These are phyloP conservation scores for Menidia beryllina DNA, from an alignment of 2,113 vertebrate species.

Conservation along the genomic window DNA sequence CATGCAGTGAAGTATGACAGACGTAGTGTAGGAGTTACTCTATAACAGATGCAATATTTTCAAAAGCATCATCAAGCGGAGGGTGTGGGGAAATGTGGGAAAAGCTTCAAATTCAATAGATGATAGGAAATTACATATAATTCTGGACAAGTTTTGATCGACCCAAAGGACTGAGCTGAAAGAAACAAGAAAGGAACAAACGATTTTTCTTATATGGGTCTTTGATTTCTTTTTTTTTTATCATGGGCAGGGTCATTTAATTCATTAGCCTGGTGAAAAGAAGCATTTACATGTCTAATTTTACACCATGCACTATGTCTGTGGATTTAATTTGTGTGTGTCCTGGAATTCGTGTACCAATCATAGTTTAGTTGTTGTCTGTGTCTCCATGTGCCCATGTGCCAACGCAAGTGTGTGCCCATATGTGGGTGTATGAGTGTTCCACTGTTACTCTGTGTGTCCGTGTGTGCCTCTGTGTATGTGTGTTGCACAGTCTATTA, in stretches of 20 bases:
- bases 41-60: neutral
- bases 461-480: slow-evolving; percentile 37
- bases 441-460: slow-evolving; percentile 48
- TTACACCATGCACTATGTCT: slow-evolving; percentile 45
- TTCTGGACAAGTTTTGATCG: slow-evolving; percentile 4
- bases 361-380: slow-evolving; percentile 63
- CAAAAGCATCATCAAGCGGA: neutral
- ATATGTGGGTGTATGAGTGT: slow-evolving; percentile 63
- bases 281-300: slow-evolving; percentile 49
- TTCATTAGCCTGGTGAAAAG: slow-evolving; percentile 32
- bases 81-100: neutral
- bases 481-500: slow-evolving; percentile 77
- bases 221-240: slow-evolving; percentile 29
- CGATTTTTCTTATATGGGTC: slow-evolving; percentile 5
- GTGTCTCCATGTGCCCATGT: slow-evolving; percentile 56
- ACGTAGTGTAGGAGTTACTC: neutral
- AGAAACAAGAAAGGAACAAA: neutral
- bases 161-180: slow-evolving; percentile 2
- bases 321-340: slow-evolving; percentile 49
- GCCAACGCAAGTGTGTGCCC: slow-evolving; percentile 62
- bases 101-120: neutral
- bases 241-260: slow-evolving; percentile 41
- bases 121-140: neutral
- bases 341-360: slow-evolving; percentile 58
- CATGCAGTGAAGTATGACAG: slow-evolving; percentile 17